phyloP scores from a whole-genome alignment of 1,140 invertebrate genomes.

The Lordiphosa collinella region DNA sequence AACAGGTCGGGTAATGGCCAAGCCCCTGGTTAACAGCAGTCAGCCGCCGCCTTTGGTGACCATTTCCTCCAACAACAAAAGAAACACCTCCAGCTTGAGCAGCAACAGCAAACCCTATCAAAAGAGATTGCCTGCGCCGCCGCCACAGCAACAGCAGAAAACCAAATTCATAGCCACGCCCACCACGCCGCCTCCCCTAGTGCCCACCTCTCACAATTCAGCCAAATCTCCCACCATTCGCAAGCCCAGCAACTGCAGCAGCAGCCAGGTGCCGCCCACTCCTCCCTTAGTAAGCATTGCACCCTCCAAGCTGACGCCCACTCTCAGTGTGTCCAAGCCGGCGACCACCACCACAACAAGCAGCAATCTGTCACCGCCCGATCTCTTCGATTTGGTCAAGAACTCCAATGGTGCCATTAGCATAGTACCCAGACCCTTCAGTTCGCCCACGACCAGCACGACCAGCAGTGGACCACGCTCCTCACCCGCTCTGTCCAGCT shows the following conservation, averaged over 20 bases:
- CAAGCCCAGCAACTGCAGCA: not conserved
- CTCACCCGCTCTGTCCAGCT: conserved; percentile 51
- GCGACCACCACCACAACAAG: conserved; percentile 1
- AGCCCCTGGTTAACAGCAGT: conserved; percentile 35
- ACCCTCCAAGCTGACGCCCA: conserved; percentile 55
- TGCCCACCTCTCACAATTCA: conserved; percentile 58
- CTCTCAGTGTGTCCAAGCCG: conserved; percentile 51
- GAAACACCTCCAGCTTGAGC: conserved; percentile 11
- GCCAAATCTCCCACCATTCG: conserved; percentile 27
- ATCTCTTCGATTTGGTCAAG: conserved; percentile 76
- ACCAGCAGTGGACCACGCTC: conserved; percentile 32
- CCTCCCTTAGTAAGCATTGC: conserved; percentile 66
- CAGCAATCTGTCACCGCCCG: conserved; percentile 25
- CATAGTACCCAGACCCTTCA: conserved; percentile 38
- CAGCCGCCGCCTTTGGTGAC: conserved; percentile 71
- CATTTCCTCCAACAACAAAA: conserved; percentile 42
- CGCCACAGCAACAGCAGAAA: conserved; percentile 28
- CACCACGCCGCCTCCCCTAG: conserved; percentile 68
- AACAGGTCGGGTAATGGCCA: conserved; percentile 24
- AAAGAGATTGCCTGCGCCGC: conserved; percentile 32
- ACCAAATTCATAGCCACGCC: conserved; percentile 67
- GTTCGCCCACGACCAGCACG: conserved; percentile 37
- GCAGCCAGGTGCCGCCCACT: conserved; percentile 27
- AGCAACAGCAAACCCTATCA: conserved; percentile 56
- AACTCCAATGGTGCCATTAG: conserved; percentile 73